Evolutionary conservation across 2,888 invertebrate species (phyloP).

Genomic region (Macrophya alboannulata): DNA sequence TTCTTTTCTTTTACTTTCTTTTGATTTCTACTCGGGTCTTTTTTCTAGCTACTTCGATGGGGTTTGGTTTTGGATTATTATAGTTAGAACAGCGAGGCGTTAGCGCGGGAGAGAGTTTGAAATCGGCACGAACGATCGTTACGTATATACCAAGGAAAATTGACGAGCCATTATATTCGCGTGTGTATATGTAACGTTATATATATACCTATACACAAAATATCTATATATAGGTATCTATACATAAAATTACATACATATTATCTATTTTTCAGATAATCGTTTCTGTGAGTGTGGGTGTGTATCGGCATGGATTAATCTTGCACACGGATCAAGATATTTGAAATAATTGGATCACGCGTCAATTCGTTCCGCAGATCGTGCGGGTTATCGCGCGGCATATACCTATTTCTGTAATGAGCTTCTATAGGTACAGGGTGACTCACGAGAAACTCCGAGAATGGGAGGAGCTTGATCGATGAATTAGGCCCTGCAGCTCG

Average conservation of each 20-base stretch:
- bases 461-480: no score
- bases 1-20: background rate
- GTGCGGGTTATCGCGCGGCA: background rate
- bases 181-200: background rate
- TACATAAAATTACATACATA: background rate
- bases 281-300: background rate
- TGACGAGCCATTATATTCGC: conserved; percentile 2
- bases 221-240: background rate
- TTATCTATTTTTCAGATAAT: background rate
- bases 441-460: no score
- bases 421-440: no score
- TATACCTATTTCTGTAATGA: no score
- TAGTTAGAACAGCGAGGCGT: background rate
- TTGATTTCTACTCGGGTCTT: background rate
- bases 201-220: background rate
- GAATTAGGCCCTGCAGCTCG: no score
- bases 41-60: background rate
- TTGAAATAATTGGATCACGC: conserved; percentile 35
- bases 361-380: conserved; percentile 19
- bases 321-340: conserved; percentile 13
- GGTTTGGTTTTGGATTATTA: background rate
- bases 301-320: background rate
- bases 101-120: conserved; percentile 13
- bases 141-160: background rate
- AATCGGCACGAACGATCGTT: background rate